These are phyloP conservation scores for Labeo catla DNA, from an alignment of 2,113 vertebrate species.

Conservation along the genomic window DNA sequence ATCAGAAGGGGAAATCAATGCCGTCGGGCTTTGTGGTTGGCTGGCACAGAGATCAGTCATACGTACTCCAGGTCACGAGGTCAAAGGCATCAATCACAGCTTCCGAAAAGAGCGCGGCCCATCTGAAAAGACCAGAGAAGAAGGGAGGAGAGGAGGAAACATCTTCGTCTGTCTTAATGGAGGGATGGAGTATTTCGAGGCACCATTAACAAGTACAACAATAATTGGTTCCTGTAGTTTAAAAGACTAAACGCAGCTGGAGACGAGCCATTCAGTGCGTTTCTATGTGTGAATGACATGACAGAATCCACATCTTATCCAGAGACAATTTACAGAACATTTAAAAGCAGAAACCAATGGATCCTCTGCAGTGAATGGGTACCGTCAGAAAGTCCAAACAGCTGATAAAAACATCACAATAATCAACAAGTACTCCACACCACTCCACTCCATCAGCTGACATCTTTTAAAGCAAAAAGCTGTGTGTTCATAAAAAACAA, in stretches of 20 bases:
- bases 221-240: constrained; percentile 39
- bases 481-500: no score
- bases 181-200: constrained; percentile 4
- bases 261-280: neutral
- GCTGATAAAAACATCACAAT: neutral
- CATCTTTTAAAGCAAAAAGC: no score
- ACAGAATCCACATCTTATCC: neutral
- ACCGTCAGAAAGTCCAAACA: neutral
- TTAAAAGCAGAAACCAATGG: neutral
- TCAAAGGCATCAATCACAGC: constrained; percentile 75
- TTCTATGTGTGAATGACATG: neutral
- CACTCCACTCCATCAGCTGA: neutral
- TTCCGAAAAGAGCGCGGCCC: constrained; percentile 59
- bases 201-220: constrained; percentile 6
- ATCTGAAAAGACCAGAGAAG: constrained; percentile 42
- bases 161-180: neutral
- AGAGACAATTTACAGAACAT: neutral
- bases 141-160: constrained; percentile 18
- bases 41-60: constrained; percentile 73
- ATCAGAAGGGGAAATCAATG: constrained; percentile 66
- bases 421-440: neutral
- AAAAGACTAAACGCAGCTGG: constrained; percentile 19
- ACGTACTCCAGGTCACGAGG: constrained; percentile 69
- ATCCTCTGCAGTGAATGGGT: neutral
- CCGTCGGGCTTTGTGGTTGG: constrained; percentile 65